Base-by-base conservation (phyloP, 2,113 vertebrate species). In the Crotalus helleri region DNA sequence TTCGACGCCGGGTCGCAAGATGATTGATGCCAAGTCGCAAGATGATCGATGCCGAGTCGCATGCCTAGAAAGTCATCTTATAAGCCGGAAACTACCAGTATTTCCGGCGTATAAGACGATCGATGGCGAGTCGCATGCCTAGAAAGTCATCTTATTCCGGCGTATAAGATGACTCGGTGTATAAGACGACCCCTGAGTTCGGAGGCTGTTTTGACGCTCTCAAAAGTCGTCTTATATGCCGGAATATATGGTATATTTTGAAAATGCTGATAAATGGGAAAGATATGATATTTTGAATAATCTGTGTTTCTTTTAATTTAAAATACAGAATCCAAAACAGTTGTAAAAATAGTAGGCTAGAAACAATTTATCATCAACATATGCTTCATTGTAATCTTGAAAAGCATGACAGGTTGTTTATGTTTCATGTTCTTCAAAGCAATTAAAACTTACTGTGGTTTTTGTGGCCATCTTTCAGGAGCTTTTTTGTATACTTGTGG, bases 401-500 rank as follows among this genome's bases (percentile, higher is more conserved):
- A 89, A 61, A 15, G 39, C 46, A 6, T 90, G 88, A 2, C 8
- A 6, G 33, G n/a, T 3, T 55, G 87, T 57, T n/a, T 9, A 58
- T 39, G 11, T 0, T 33, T 74, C 24, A 51, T 91, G 29, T 81
- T n/a, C 5, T 55, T 91, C 15, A 33, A 74, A 54, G 21, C 12
- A 91, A 51, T 19, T 92, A 51, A 85, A 17, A 17, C 17, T 54
- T 4, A 33, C 19, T 53, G 5, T 87, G 29, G 11, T 44, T 29
- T 81, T 39, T 91, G 29, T 54, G n/a, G 2, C 21, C 64, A 55
- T 64, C 26, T 10, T 46, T 24, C 54, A 33, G 19, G 81, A 91
- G 21, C 9, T 55, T 39, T 87, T 51, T 12, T 29, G 13, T 4
- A 26, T 91, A 5, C 0, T 0, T 59, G 0, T 2, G 2, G 0